Conservation (phyloP, 2,888 invertebrate species). For the Portevinia maculata region DNA sequence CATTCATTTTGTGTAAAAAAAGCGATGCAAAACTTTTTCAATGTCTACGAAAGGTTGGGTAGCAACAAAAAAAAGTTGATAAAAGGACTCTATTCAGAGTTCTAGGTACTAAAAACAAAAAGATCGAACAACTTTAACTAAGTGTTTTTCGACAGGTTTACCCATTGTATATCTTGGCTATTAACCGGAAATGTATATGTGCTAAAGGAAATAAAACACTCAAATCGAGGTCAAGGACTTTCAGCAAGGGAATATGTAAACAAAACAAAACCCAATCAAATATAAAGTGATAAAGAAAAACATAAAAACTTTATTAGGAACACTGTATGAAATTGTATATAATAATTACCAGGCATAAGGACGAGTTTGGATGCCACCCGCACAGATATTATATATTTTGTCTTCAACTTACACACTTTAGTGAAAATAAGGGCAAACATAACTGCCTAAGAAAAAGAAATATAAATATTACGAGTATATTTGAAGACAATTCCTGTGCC, state of each 20-base stretch:
- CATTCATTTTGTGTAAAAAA: conserved; percentile 18
- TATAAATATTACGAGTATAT: not conserved
- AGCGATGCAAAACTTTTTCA: conserved; percentile 31
- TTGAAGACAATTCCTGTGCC: conserved; percentile 7
- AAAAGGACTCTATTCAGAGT: conserved; percentile 1
- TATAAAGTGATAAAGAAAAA: not conserved
- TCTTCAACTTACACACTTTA: conserved; percentile 11
- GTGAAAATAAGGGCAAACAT: conserved; percentile 27
- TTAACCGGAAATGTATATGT: conserved; percentile 11
- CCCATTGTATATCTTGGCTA: conserved; percentile 14
- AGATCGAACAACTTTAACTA: conserved; percentile 30
- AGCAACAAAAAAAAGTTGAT: conserved; percentile 9
- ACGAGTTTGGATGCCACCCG: conserved; percentile 9
- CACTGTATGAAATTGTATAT: conserved; percentile 21
- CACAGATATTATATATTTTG: conserved; percentile 23
- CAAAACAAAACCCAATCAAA: not conserved
- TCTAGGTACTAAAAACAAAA: conserved; percentile 1
- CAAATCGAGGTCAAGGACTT: conserved; percentile 35
- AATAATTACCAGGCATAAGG: not conserved
- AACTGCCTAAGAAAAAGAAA: conserved; percentile 17
- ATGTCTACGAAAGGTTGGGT: not conserved
- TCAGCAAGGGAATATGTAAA: not conserved
- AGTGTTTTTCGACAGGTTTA: conserved; percentile 45
- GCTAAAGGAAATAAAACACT: conserved; percentile 4
- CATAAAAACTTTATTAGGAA: conserved; percentile 6